These are phyloP conservation scores for Chironomus tentans DNA, from an alignment of 2,888 invertebrate species.

Conservation along the genomic window DNA sequence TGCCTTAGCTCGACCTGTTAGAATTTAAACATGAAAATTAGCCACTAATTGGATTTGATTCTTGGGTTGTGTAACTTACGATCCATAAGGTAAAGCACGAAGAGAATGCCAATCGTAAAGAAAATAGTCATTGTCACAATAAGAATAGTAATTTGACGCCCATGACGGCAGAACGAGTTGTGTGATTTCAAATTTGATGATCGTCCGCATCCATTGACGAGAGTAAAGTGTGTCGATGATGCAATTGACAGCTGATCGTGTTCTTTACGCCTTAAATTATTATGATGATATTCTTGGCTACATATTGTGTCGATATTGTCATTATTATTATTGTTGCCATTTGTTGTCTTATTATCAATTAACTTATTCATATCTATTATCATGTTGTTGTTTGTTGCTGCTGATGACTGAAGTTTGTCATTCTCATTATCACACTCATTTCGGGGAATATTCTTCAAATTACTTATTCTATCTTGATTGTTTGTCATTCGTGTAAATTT, in stretches of 20 bases:
- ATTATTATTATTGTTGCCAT: neutral
- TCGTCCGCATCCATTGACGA: slow-evolving; percentile 66
- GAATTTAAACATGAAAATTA: neutral
- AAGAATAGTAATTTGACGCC: slow-evolving; percentile 6
- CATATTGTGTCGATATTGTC: neutral
- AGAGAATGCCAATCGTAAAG: slow-evolving; percentile 11
- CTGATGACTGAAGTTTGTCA: too few relatives aligned
- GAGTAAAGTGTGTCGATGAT: slow-evolving; percentile 80
- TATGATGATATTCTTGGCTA: neutral
- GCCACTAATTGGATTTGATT: neutral
- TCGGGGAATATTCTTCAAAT: neutral
- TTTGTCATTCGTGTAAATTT: neutral
- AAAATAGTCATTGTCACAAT: slow-evolving; percentile 17
- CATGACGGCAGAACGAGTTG: slow-evolving; percentile 16
- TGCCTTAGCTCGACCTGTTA: slow-evolving; percentile 6
- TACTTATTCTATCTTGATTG: neutral
- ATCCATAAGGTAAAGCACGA: slow-evolving; percentile 9
- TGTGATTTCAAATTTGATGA: slow-evolving; percentile 49
- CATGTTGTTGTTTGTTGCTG: too few relatives aligned
- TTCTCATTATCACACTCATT: neutral
- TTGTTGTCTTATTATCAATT: neutral
- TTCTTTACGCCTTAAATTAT: slow-evolving; percentile 40
- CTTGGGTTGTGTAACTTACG: neutral
- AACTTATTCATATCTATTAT: too few relatives aligned
- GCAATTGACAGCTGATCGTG: slow-evolving; percentile 65